Evolutionary conservation across 2,113 vertebrate genomes (phyloP).

Genomic region (Rhea pennata): DNA sequence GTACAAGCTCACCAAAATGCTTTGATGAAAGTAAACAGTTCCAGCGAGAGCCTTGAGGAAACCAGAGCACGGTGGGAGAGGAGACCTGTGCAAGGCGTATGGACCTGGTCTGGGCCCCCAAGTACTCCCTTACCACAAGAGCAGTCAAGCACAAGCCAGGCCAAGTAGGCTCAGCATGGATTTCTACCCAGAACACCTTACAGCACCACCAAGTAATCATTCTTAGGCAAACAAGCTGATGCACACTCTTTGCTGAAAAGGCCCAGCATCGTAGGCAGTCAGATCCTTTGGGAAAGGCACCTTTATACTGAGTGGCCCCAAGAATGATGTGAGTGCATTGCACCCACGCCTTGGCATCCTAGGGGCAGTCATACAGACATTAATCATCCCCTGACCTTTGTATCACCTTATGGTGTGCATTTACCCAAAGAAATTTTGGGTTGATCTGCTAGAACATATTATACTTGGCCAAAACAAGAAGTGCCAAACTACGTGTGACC

Average conservation of each 20-base stretch:
- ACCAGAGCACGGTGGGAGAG: rapidly evolving
- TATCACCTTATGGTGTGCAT: neutral
- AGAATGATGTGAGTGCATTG: neutral
- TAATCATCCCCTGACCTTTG: conserved; percentile 12
- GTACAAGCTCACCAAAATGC: neutral
- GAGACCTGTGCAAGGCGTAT: neutral
- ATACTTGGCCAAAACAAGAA: neutral
- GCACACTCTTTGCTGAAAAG: neutral
- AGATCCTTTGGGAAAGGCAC: neutral
- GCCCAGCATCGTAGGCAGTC: rapidly evolving
- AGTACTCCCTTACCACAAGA: rapidly evolving
- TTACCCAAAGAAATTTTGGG: neutral
- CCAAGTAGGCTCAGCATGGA: rapidly evolving
- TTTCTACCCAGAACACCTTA: neutral
- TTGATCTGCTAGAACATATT: neutral
- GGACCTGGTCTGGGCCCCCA: rapidly evolving
- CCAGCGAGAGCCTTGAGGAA: neutral
- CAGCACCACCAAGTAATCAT: neutral
- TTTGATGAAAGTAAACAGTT: neutral
- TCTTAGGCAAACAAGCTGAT: rapidly evolving
- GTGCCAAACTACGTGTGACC: neutral
- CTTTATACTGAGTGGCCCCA: neutral
- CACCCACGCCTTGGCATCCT: conserved; percentile 9
- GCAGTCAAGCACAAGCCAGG: neutral
- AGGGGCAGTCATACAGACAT: neutral